Percentiles rank a stretch among this genome's conserved stretches.
phyloP scores from a whole-genome alignment of 2,888 invertebrate genomes.

The Microctonus aethiopoides region DNA sequence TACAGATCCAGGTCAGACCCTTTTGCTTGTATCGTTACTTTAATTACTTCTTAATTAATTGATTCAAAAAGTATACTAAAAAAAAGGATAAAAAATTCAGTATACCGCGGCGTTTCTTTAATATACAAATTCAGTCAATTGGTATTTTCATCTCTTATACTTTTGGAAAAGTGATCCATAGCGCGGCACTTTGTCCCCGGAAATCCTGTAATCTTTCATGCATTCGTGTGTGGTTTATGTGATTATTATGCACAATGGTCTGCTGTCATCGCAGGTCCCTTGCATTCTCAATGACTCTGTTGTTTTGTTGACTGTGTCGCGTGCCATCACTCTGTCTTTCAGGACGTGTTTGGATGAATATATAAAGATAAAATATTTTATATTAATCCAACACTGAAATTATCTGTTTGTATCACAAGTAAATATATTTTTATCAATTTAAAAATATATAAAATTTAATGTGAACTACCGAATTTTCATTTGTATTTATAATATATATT shows the following conservation, averaged over 20 bases:
- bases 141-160: slow-evolving; percentile 49
- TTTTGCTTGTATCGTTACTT: neutral
- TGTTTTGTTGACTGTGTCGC: slow-evolving; percentile 53
- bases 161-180: slow-evolving; percentile 36
- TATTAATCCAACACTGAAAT: neutral
- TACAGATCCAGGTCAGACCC: neutral
- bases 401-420: neutral
- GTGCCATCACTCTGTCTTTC: slow-evolving; percentile 33
- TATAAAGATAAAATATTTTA: slow-evolving; percentile 5
- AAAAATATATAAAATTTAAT: neutral
- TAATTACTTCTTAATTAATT: neutral
- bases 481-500: too few relatives aligned
- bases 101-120: slow-evolving; percentile 44
- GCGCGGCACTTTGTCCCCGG: slow-evolving; percentile 53
- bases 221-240: slow-evolving; percentile 44
- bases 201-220: slow-evolving; percentile 58
- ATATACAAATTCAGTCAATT: slow-evolving; percentile 52
- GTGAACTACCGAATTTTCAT: too few relatives aligned
- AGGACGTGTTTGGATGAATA: slow-evolving; percentile 2
- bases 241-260: slow-evolving; percentile 54
- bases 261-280: slow-evolving; percentile 46
- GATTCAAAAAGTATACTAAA: neutral
- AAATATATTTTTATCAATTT: too few relatives aligned
- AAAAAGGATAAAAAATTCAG: neutral
- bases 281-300: slow-evolving; percentile 54